phyloP scores from a whole-genome alignment of 2,888 invertebrate species.

The Cosmopolites sordidus region DNA sequence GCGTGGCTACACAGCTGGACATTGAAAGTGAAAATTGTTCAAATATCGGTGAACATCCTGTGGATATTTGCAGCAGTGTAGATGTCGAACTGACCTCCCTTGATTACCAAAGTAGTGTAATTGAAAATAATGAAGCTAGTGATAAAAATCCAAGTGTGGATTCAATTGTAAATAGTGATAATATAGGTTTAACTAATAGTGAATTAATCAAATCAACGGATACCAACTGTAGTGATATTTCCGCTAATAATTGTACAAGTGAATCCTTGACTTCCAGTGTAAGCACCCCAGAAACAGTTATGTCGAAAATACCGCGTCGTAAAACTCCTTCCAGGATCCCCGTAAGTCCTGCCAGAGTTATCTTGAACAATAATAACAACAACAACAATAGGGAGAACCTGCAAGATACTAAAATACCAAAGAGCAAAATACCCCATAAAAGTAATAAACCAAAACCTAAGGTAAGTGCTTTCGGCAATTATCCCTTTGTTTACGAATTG shows the following conservation, averaged over 20 bases:
- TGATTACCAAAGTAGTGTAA: slow-evolving; percentile 36
- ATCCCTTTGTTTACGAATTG: slow-evolving; percentile 10
- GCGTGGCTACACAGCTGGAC: slow-evolving; percentile 46
- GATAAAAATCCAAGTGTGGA: slow-evolving; percentile 23
- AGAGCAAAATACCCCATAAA: slow-evolving; percentile 55
- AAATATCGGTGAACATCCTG: slow-evolving; percentile 43
- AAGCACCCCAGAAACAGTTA: slow-evolving; percentile 68
- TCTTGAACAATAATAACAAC: slow-evolving; percentile 32
- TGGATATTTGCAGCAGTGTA: slow-evolving; percentile 46
- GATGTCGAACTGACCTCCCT: slow-evolving; percentile 41
- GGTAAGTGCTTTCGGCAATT: slow-evolving; percentile 41
- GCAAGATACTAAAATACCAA: slow-evolving; percentile 48
- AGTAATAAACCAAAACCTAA: slow-evolving; percentile 46
- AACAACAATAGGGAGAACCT: slow-evolving; percentile 46
- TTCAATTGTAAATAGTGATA: slow-evolving; percentile 28
- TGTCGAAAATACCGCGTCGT: slow-evolving; percentile 55
- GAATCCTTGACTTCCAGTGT: slow-evolving; percentile 63
- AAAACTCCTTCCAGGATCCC: slow-evolving; percentile 40
- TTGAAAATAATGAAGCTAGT: slow-evolving; percentile 20
- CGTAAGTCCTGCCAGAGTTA: slow-evolving; percentile 40
- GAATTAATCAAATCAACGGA: slow-evolving; percentile 41
- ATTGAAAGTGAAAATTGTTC: slow-evolving; percentile 47
- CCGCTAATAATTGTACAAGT: slow-evolving; percentile 54
- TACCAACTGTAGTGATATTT: slow-evolving; percentile 40
- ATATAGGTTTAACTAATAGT: slow-evolving; percentile 34